A percentile compares a stretch with the other conserved stretches of the same genome.
Conservation (phyloP, 1,140 invertebrate species). For the Drosophila neocordata region DNA sequence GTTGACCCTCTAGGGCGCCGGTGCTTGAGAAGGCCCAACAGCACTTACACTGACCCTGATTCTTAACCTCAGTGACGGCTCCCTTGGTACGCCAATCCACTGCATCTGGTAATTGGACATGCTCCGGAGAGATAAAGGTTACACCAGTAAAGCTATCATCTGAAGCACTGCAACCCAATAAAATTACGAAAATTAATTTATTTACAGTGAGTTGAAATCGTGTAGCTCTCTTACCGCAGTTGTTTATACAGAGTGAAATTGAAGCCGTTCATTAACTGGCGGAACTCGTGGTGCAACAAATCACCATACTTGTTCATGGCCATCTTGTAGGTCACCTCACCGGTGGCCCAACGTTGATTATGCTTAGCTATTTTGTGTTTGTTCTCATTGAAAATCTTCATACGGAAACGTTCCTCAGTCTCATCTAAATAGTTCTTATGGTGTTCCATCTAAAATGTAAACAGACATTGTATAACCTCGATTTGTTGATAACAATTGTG, state of each 20-base stretch:
- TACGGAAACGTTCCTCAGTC: slow-evolving; percentile 91
- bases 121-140: slow-evolving; percentile 89
- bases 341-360: slow-evolving; percentile 88
- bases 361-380: slow-evolving; percentile 92
- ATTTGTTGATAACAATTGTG: not conserved
- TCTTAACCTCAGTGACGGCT: slow-evolving; percentile 95
- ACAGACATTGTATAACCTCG: slow-evolving; percentile 2
- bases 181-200: not conserved
- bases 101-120: slow-evolving; percentile 87
- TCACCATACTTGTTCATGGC: slow-evolving; percentile 93
- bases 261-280: slow-evolving; percentile 90
- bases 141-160: slow-evolving; percentile 82
- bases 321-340: slow-evolving; percentile 87
- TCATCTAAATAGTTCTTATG: slow-evolving; percentile 88
- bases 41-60: slow-evolving; percentile 97
- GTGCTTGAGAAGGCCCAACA: slow-evolving; percentile 98
- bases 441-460: slow-evolving; percentile 85
- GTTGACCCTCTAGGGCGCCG: slow-evolving; percentile 97
- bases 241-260: slow-evolving; percentile 84
- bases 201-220: too few species aligned
- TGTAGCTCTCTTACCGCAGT: slow-evolving; percentile 51
- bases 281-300: slow-evolving; percentile 93
- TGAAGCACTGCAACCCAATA: slow-evolving; percentile 27
- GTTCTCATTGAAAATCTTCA: slow-evolving; percentile 95
- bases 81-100: slow-evolving; percentile 95